Evolutionary conservation across 2,113 vertebrate genomes (phyloP).

Genomic region (Eurystomus gularis): DNA sequence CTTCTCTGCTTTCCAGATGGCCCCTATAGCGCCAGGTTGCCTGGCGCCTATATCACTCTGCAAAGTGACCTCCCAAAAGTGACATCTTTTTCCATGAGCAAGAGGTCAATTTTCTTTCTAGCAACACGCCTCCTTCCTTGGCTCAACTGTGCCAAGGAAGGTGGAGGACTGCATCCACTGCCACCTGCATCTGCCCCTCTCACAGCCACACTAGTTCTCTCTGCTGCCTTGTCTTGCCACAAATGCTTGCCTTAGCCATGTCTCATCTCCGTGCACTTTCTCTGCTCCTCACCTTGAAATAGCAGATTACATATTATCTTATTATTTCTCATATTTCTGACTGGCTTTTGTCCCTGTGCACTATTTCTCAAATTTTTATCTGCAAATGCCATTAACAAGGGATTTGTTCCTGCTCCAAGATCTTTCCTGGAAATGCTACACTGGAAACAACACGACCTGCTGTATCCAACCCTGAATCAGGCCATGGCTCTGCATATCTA

Average conservation of each 20-base stretch:
- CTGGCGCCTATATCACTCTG: not conserved
- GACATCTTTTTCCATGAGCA: not conserved
- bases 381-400: not conserved
- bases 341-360: not conserved
- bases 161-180: not conserved
- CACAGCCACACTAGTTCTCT: not conserved
- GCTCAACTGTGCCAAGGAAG: not conserved
- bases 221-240: not conserved
- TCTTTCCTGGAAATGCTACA: not conserved
- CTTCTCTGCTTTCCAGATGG: not conserved
- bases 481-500: not conserved
- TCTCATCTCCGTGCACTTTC: not conserved
- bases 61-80: accelerated
- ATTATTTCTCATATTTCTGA: too few species aligned
- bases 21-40: not conserved
- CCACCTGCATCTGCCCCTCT: not conserved
- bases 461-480: not conserved
- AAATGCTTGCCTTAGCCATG: not conserved
- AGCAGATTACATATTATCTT: not conserved
- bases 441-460: not conserved
- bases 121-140: not conserved
- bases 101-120: not conserved
- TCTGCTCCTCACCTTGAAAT: not conserved
- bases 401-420: not conserved
- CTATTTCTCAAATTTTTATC: not conserved